Percentiles rank a stretch among this genome's conserved stretches.
Conservation (phyloP, 2,113 vertebrate genomes). For the Ancistrus triradiatus region DNA sequence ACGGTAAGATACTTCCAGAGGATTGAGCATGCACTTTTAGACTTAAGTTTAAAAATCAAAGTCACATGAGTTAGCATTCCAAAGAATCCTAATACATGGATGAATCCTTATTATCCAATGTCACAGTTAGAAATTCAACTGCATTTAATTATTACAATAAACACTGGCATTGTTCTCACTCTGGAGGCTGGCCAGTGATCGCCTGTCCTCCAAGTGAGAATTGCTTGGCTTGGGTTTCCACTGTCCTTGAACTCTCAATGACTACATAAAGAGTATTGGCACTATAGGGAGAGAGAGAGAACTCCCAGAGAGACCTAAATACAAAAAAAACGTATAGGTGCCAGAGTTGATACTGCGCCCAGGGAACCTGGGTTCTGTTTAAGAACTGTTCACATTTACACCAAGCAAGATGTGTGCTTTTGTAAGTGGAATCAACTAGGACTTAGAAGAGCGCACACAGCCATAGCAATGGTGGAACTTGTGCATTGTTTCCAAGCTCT, state of each 20-base stretch:
- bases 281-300: conserved; percentile 13
- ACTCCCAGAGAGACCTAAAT: too few species aligned
- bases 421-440: too few species aligned
- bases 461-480: too few species aligned
- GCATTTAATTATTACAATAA: conserved; percentile 63
- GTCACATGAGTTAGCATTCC: neutral
- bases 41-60: neutral
- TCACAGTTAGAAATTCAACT: conserved; percentile 57
- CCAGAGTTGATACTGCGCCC: too few species aligned
- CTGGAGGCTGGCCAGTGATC: conserved; percentile 61
- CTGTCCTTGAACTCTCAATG: conserved; percentile 56
- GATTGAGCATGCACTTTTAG: too few species aligned
- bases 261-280: conserved; percentile 40
- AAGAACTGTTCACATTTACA: too few species aligned
- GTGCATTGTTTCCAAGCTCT: too few species aligned
- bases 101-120: conserved; percentile 41
- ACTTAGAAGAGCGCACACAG: too few species aligned
- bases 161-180: conserved; percentile 63
- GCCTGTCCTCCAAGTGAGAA: conserved; percentile 51
- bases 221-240: conserved; percentile 53
- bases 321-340: too few species aligned
- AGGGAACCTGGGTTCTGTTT: too few species aligned
- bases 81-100: conserved; percentile 43
- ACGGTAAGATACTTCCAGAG: too few species aligned
- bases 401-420: too few species aligned